Evolutionary conservation across 2,888 invertebrate genomes (phyloP), one percentile per base, ranked within the genome.

Genomic region (Pterobdella sp.): DNA sequence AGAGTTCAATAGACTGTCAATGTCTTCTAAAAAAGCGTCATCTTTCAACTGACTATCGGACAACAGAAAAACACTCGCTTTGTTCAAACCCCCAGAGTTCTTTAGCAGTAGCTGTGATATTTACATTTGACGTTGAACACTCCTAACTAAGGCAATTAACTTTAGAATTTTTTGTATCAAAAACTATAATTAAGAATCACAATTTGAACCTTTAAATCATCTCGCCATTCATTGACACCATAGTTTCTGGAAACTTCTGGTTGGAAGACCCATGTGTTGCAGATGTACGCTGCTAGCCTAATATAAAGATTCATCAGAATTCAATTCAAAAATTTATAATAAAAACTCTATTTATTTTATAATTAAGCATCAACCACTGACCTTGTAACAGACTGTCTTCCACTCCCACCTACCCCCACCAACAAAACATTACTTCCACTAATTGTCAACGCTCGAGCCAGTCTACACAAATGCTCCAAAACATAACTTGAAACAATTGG

Each of bases 381-480:
- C 60, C 60, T 87, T 0, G 91, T 90, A 36, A 92, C 84, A 0
- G 91, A 91, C 81, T 92, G 92, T 72, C 92, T 86, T 26, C 93
- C 93, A 37, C 91, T 91, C 37, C 93, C 92, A 74, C 91, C 91
- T 26, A 92, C 89, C 22, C 93, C 92, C 14, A 92, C 90, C 79
- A 93, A 86, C 74, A 93, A 85, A 72, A 89, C 89, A 82, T 90
- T 91, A 36, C 92, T 91, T 75, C 90, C 88, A 0, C 91, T 90
- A 84, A 89, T 90, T 0, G 89, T 86, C 75, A 93, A 83, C 73
- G 92, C 87, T 75, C 92, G 87, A 81, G 90, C 90, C 76, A 92
- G 88, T 81, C 90, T 88, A 0, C 91, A 90, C 74, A 93, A 86
- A 85, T 93, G 92, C 81, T 92, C 90, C 78, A 93, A 82, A 1